Evolutionary conservation across 2,888 invertebrate species (phyloP), one percentile per base, ranked within the genome.

Genomic region (Drosophila rubida): DNA sequence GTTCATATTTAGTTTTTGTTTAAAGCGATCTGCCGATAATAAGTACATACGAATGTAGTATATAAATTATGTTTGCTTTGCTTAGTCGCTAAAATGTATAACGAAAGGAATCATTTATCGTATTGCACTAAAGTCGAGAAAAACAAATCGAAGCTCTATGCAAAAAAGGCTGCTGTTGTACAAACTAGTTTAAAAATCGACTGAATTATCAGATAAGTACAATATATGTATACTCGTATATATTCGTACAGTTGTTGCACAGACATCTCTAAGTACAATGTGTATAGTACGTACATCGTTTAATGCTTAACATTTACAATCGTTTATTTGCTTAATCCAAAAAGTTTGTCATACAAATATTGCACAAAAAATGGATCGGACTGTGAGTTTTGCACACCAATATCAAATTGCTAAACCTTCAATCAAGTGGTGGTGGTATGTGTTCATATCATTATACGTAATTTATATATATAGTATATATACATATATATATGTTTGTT

Each of bases 331-430:
- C 78, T 77, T 80, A 88, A 88, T 75, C 73, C 76, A 88, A 84
- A 87, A 84, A 87, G 85, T 74, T 79, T 89, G 86, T 89, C 88
- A 89, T 89, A 86, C 86, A 86, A 86, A 87, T 89, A 87, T 88
- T 88, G 88, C 86, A 88, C 83, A 87, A 87, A 78, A 87, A 89
- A 87, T 87, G 87, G 87, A 87, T 87, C 87, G 87, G 87, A 89
- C 89, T 80, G 72, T 78, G 73, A 84, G 75, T 84, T 75, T 80
- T 75, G 84, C 75, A 75, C 66, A 70, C 72, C 82, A 72, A 73
- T 78, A 77, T 70, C 63, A 73, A 70, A 82, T 81, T 68, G 79
- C 80, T 78, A 69, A 80, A 78, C 76, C 84, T 75, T 86, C 68
- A 80, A 83, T 86, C 67, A 67, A 80, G 66, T 44, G 42, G 42